Evolutionary conservation across 2,113 vertebrate species (phyloP), one percentile per base, ranked within the genome.

Genomic region (Petromus typicus): DNA sequence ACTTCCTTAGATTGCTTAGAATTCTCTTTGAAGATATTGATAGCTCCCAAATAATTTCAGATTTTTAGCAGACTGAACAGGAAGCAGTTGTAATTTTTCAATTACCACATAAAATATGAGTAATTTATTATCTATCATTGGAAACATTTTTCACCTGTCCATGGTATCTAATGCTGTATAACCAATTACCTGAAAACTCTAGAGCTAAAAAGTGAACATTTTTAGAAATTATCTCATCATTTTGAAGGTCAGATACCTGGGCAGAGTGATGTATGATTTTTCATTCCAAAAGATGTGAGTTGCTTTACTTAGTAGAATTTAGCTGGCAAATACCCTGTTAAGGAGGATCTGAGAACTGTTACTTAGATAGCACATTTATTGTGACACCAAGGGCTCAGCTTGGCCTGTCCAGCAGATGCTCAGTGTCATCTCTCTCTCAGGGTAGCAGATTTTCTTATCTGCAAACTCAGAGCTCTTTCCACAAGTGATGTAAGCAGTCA

Each of bases 1-100:
- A 6, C 5, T 80, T 69, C 7, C 34, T 89, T 86, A 3, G 14
- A 82, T 32, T 40, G 5, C 3, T 37, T 63, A 12, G 1, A 73
- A 8, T 92, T 66, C 7, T 71, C 95, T 82, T 87, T 43, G 43
- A 51, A 90, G 11, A 56, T 64, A 40, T 22, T 1, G 17, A 54
- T 57, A 80, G 30, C 57, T 84, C n/a, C 37, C 7, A 91, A 93
- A 86, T 81, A 0, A 79, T 59, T 82, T 92, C 37, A 67, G 1
- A 2, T 63, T 92, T 91, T 76, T 57, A 71, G 5, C 81, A 16
- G 1, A 80, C 81, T 71, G 25, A 84, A 89, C 3, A 85, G 76
- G 84, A 93, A 6, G 14, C 69, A 4, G 7, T 78, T 94, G 87
- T 37, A 91, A 48, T 57, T 66, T 79, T 95, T 61, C 37, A 90